A percentile compares a stretch with the other conserved stretches of the same genome.
These are phyloP conservation scores for Vannuccia rotundouncinata DNA, from an alignment of 2,888 invertebrate genomes.

Conservation along the genomic window DNA sequence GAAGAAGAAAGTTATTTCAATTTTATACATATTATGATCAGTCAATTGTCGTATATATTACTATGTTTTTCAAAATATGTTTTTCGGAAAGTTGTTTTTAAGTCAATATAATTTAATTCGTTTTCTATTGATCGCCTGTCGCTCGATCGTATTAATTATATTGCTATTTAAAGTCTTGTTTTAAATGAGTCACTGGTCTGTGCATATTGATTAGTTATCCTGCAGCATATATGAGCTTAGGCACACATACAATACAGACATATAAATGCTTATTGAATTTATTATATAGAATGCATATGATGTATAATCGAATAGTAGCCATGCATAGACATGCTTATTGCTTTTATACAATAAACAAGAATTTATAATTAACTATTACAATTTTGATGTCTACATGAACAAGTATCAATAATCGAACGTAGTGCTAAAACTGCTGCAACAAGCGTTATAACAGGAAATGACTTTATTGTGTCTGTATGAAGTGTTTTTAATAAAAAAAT, in stretches of 20 bases:
- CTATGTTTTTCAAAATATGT: too few relatives aligned
- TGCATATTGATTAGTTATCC: neutral
- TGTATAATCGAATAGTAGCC: neutral
- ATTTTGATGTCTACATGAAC: neutral
- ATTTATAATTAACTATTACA: neutral
- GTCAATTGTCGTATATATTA: too few relatives aligned
- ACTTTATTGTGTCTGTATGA: neutral
- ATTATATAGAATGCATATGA: too few relatives aligned
- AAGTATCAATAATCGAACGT: neutral
- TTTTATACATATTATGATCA: too few relatives aligned
- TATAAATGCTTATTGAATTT: neutral
- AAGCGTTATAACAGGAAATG: neutral
- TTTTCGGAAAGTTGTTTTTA: too few relatives aligned
- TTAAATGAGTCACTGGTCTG: too few relatives aligned
- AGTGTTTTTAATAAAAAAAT: neutral
- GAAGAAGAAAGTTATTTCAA: too few relatives aligned
- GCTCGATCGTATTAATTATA: too few relatives aligned
- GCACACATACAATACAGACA: neutral
- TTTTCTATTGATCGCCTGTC: too few relatives aligned
- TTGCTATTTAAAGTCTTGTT: too few relatives aligned
- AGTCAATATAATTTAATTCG: too few relatives aligned
- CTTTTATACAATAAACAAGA: neutral
- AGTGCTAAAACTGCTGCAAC: neutral
- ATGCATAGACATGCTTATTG: neutral
- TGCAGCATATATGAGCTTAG: neutral